These are phyloP conservation scores for Mus musculus DNA, from an alignment of 2,113 vertebrate species.

Conservation along the genomic window DNA sequence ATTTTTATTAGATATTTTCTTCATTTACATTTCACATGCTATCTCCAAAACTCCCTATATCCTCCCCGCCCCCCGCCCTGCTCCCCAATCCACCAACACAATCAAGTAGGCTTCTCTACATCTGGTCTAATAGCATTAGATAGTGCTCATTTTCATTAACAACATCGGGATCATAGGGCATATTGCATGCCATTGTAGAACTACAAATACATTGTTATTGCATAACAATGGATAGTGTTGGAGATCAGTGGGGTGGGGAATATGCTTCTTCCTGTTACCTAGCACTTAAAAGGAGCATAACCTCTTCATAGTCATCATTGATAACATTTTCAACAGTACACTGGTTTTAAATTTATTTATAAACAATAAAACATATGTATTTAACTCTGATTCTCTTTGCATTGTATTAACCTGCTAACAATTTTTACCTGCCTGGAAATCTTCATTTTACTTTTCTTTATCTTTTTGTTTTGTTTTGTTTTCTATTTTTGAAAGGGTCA, in stretches of 20 bases:
- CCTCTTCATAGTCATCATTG: not conserved
- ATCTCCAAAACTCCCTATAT: too few species aligned
- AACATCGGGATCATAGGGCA: not conserved
- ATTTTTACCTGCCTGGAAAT: not conserved
- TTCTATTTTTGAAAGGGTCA: not conserved
- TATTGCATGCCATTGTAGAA: not conserved
- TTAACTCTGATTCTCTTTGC: not conserved
- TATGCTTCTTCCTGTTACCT: not conserved
- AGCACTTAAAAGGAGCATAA: not conserved
- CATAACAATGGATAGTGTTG: not conserved
- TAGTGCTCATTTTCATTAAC: not conserved
- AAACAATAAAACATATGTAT: not conserved
- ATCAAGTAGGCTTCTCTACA: not conserved
- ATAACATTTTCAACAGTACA: not conserved
- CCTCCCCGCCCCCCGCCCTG: too few species aligned
- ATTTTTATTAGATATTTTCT: too few species aligned
- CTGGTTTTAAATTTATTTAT: not conserved
- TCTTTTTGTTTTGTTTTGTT: not conserved
- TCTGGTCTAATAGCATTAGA: not conserved
- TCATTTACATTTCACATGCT: too few species aligned
- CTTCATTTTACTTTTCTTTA: not conserved
- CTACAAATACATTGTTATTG: not conserved
- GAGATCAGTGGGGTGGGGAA: fast-evolving
- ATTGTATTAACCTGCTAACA: not conserved
- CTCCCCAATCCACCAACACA: too few species aligned